phyloP scores from a whole-genome alignment of 2,113 vertebrate species.

The Zootoca vivipara region DNA sequence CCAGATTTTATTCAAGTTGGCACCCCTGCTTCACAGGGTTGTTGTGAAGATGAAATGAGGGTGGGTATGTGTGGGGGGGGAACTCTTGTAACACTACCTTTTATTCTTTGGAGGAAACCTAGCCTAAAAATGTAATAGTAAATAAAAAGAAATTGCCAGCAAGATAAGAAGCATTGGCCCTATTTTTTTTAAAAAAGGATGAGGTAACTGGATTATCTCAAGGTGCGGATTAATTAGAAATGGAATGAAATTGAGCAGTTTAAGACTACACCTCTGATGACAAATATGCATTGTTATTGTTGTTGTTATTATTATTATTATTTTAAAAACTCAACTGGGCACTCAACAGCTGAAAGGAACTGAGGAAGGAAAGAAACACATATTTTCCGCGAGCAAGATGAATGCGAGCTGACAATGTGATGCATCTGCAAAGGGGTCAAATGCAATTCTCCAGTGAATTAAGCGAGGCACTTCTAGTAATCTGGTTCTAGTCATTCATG shows the following conservation, averaged over 20 bases:
- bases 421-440: constrained; percentile 8
- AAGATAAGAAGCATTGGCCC: not conserved
- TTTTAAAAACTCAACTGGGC: not conserved
- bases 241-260: not conserved
- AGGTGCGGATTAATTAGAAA: not conserved
- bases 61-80: too few species aligned
- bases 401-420: not conserved
- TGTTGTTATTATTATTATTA: not conserved
- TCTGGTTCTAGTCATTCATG: not conserved
- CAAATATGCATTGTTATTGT: not conserved
- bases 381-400: not conserved
- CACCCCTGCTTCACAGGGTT: accelerated
- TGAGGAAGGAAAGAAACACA: not conserved
- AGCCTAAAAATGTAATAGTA: too few species aligned
- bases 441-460: constrained; percentile 8
- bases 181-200: not conserved
- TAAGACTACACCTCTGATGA: not conserved
- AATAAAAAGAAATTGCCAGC: not conserved
- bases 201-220: not conserved
- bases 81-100: too few species aligned
- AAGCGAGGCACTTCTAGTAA: constrained; percentile 2
- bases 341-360: not conserved
- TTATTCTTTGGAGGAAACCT: too few species aligned
- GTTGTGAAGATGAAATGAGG: too few species aligned
- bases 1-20: too few species aligned